Percentiles rank a stretch among this genome's conserved stretches.
These are phyloP conservation scores for Frankliniella fusca DNA, from an alignment of 2,888 invertebrate species.

Conservation along the genomic window DNA sequence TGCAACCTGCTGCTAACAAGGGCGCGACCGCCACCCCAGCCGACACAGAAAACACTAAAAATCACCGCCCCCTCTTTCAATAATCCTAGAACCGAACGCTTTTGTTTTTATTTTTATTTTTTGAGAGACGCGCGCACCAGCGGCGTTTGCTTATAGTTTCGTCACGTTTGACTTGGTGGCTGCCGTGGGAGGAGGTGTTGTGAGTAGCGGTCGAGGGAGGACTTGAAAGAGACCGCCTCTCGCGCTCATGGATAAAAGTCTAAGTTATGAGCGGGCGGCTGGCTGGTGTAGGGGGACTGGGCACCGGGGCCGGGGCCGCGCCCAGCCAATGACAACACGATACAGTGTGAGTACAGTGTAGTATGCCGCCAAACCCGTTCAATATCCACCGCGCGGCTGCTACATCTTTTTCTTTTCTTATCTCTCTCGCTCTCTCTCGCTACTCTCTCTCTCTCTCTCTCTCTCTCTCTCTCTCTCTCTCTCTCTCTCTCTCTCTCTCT, in stretches of 20 bases:
- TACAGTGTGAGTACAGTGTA: constrained; percentile 17
- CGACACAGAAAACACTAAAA: too few species aligned
- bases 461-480: too few species aligned
- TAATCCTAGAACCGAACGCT: not conserved
- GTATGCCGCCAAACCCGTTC: not conserved
- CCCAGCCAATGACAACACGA: not conserved
- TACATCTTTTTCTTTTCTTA: too few species aligned
- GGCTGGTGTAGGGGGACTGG: not conserved
- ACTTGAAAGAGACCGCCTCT: constrained; percentile 15
- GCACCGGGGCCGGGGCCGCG: not conserved
- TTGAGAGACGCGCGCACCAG: not conserved
- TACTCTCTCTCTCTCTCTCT: too few species aligned
- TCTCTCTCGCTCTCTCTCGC: too few species aligned
- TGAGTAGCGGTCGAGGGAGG: not conserved
- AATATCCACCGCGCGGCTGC: not conserved
- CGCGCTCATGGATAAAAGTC: constrained; percentile 5
- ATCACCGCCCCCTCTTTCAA: too few species aligned
- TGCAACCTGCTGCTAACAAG: too few species aligned
- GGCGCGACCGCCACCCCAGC: too few species aligned
- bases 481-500: too few species aligned
- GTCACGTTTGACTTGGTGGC: constrained; percentile 8
- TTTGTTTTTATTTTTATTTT: not conserved
- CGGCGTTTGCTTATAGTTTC: constrained; percentile 18
- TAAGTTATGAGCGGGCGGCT: not conserved
- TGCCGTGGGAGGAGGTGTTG: not conserved